Base-by-base conservation (phyloP, 2,113 vertebrate genomes). In the Dascyllus trimaculatus region DNA sequence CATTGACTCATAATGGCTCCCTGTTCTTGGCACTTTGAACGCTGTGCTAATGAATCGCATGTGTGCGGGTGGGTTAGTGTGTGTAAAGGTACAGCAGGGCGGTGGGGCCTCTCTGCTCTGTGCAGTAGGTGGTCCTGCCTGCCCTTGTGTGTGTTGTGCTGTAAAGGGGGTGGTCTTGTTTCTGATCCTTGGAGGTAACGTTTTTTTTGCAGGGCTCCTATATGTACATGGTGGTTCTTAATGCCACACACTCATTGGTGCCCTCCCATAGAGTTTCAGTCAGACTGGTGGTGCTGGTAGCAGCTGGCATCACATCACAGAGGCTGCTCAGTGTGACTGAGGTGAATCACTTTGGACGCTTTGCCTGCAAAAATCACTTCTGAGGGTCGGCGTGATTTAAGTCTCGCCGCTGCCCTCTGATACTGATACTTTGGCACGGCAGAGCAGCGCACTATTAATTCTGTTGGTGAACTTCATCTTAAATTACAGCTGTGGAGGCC, bases 21-120 rank as follows among this genome's bases (percentile, higher is more conserved):
- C 84, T 85, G 86, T 87, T 88, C 81, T 78, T 54, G 21, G 77
- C 56, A 56, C 90, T 92, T 92, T 90, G 89, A 90, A 89, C 76
- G 6, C 70, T 4, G 65, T 29, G 22, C 65, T 91, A 91, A 93
- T 89, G 87, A 91, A 86, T 86, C 3, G 17, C 81, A 84, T 81
- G 81, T 92, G 89, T 84, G 83, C 35, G 81, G 62, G 73, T 81
- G 75, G 45, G 74, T 82, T 32, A 86, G 73, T 73, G 74, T 79
- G 81, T 75, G 13, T 43, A 67, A 75, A 87, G 74, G 75, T 88
- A 80, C 21, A 80, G 67, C 29, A 43, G 63, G 24, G 83, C 54
- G 43, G 68, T 24, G 45, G 72, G 65, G 81, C 66, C 63, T 45
- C 15, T 56, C 74, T 49, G 82, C 56, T 86, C 71, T 80, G 86